Evolutionary conservation across 2,888 invertebrate genomes (phyloP).

Genomic region (Trachelus iudaicus): DNA sequence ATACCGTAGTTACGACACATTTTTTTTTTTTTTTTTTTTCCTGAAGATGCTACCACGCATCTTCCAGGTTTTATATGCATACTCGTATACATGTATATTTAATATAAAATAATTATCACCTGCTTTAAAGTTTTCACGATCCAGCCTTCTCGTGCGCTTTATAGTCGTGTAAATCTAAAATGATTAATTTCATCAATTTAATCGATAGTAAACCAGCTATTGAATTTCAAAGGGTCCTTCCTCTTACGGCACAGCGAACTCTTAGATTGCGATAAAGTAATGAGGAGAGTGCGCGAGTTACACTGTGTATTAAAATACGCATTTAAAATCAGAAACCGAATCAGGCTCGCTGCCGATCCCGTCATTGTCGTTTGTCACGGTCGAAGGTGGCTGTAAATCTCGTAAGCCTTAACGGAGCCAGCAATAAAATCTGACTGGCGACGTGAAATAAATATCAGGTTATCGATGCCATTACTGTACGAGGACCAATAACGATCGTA

Average conservation of each 20-base stretch:
- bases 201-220: neutral
- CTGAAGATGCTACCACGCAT: neutral
- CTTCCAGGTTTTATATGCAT: neutral
- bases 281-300: neutral
- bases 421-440: slow-evolving; percentile 2
- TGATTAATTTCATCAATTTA: neutral
- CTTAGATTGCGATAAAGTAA: neutral
- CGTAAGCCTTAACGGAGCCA: slow-evolving; percentile 19
- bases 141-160: neutral
- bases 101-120: neutral
- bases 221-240: neutral
- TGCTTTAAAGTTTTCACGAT: neutral
- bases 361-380: slow-evolving; percentile 13
- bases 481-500: neutral
- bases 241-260: neutral
- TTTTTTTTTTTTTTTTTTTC: neutral
- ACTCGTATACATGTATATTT: neutral
- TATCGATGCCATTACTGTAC: neutral
- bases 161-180: neutral
- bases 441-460: slow-evolving; percentile 10
- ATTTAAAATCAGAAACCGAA: neutral
- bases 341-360: neutral
- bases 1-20: neutral
- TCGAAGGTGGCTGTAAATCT: slow-evolving; percentile 23
- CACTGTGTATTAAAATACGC: neutral